Base-by-base conservation (phyloP, 1,140 invertebrate species). In the Saccostrea cuccullata region DNA sequence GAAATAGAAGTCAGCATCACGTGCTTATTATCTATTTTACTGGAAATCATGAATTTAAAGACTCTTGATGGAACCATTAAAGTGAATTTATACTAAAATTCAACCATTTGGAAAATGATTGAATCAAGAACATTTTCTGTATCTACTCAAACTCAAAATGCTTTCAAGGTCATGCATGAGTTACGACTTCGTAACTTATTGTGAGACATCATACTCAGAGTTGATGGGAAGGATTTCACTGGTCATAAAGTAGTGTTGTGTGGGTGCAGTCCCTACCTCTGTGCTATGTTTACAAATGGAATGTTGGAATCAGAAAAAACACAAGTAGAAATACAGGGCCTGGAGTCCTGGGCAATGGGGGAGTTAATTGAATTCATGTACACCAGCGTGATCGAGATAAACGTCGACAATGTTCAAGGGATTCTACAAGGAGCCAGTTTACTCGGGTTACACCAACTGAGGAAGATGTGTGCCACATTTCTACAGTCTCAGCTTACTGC, bases 361-460 rank as follows among this genome's bases (percentile, higher is more conserved):
- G 96, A 96, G 88, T 96, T 99, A 4, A 96, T 99, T 84, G 97
- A 98, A 92, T 99, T 98, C 94, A 98, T 99, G 94, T 99, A 99
- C 93, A 97, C 98, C 91, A 96, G 96, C 55, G 94, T 95, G 89
- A 95, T 96, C 30, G 94, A 95, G 77, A 94, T 96, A 55, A 95
- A 92, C 56, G 96, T 98, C 94, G 96, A 97, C 47, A 98, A 98
- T 96, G 98, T 98, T 20, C 98, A 98, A 95, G 97, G 98, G 90
- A 95, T 99, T 86, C 96, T 99, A 86, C 97, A 94, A 82, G 94
- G 93, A 1, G 93, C 94, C 64, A 94, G 93, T 86, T 84, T 94
- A 30, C 90, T 94, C 8, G 92, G 92, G 23, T 88, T 94, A 9
- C 89, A 97, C n/a, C 90, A 91, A 20, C 88, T 94, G 12, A 83